These are phyloP conservation scores for Pherbina coryleti DNA, from an alignment of 2,888 invertebrate species.

Conservation along the genomic window DNA sequence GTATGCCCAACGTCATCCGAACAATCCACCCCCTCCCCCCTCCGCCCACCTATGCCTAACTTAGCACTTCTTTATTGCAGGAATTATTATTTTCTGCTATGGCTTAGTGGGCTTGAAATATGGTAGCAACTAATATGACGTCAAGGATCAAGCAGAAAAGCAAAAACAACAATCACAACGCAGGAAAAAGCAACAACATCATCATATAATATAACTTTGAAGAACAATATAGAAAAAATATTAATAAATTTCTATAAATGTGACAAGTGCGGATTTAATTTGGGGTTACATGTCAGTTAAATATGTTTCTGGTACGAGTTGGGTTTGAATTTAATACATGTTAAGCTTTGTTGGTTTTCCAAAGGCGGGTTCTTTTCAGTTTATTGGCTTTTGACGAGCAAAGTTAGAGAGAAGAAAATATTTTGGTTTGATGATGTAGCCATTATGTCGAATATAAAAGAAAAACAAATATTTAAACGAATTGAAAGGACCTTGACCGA, in stretches of 20 bases:
- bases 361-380: slow-evolving; percentile 36
- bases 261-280: slow-evolving; percentile 32
- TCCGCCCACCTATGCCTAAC: neutral
- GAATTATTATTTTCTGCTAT: slow-evolving; percentile 64
- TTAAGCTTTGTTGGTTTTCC: slow-evolving; percentile 48
- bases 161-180: neutral
- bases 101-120: slow-evolving; percentile 68
- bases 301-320: neutral
- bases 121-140: slow-evolving; percentile 50
- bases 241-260: slow-evolving; percentile 55
- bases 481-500: no score
- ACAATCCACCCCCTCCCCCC: slow-evolving; percentile 6
- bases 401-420: no score
- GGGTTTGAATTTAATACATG: slow-evolving; percentile 40
- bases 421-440: neutral
- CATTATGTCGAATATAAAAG: no score
- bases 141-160: slow-evolving; percentile 28
- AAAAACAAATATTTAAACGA: no score
- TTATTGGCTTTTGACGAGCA: slow-evolving; percentile 29
- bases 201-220: slow-evolving; percentile 42
- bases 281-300: neutral
- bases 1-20: slow-evolving; percentile 53
- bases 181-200: neutral
- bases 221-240: slow-evolving; percentile 51
- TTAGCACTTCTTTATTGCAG: slow-evolving; percentile 34